Evolutionary conservation across 2,113 vertebrate species (phyloP).

Genomic region (Montifringilla adamsi): DNA sequence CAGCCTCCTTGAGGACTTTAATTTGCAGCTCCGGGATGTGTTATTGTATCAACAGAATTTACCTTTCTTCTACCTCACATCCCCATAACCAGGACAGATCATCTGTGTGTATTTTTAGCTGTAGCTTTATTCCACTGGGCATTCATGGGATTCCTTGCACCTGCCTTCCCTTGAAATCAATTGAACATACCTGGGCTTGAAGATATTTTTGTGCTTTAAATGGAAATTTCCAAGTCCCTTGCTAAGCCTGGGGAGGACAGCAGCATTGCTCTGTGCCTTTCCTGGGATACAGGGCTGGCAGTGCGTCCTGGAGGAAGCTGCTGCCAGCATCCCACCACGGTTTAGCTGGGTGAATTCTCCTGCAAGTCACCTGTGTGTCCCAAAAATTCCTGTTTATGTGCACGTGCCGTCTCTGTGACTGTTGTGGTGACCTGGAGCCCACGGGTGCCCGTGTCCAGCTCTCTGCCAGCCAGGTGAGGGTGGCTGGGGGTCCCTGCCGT

Average conservation of each 20-base stretch:
- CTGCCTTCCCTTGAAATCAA: neutral
- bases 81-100: neutral
- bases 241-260: neutral
- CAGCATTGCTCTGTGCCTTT: neutral
- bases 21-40: neutral
- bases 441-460: accelerated
- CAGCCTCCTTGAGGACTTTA: neutral
- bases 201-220: neutral
- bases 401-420: neutral
- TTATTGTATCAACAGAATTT: neutral
- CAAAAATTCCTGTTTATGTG: accelerated
- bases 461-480: accelerated
- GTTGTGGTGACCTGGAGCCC: accelerated
- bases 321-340: neutral
- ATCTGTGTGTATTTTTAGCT: neutral
- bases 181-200: neutral
- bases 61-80: neutral
- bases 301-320: neutral
- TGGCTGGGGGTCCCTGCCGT: accelerated
- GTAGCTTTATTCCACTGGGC: neutral
- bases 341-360: neutral
- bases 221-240: neutral
- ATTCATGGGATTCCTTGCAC: neutral
- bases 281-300: neutral
- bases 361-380: neutral